Percentiles rank a stretch among this genome's conserved stretches.
phyloP scores from a whole-genome alignment of 2,888 invertebrate species.

The Idaea straminata region DNA sequence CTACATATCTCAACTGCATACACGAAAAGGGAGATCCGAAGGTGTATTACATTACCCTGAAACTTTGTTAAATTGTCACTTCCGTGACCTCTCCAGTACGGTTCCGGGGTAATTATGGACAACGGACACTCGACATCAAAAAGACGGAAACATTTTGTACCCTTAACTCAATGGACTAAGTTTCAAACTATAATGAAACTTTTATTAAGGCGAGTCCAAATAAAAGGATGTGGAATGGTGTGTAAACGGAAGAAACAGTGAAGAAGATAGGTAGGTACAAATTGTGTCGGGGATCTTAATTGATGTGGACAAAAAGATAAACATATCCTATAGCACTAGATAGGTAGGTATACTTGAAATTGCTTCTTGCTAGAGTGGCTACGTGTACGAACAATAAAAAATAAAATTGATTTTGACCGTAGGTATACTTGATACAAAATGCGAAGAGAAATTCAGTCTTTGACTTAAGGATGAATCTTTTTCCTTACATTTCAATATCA shows the following conservation, averaged over 20 bases:
- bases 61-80: neutral
- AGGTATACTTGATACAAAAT: too few relatives aligned
- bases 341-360: too few relatives aligned
- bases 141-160: neutral
- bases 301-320: too few relatives aligned
- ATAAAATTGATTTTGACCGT: too few relatives aligned
- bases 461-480: too few relatives aligned
- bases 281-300: neutral
- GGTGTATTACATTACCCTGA: neutral
- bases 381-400: too few relatives aligned
- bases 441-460: too few relatives aligned
- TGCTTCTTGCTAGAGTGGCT: too few relatives aligned
- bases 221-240: neutral
- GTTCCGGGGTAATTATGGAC: neutral
- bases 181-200: neutral
- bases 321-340: too few relatives aligned
- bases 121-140: neutral
- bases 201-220: neutral
- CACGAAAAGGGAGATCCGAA: neutral
- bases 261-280: neutral
- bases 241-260: neutral
- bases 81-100: neutral
- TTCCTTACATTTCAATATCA: too few relatives aligned
- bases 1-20: too few relatives aligned
- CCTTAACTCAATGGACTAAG: neutral